phyloP scores from a whole-genome alignment of 2,888 invertebrate genomes.

The Stegophylla sp. region DNA sequence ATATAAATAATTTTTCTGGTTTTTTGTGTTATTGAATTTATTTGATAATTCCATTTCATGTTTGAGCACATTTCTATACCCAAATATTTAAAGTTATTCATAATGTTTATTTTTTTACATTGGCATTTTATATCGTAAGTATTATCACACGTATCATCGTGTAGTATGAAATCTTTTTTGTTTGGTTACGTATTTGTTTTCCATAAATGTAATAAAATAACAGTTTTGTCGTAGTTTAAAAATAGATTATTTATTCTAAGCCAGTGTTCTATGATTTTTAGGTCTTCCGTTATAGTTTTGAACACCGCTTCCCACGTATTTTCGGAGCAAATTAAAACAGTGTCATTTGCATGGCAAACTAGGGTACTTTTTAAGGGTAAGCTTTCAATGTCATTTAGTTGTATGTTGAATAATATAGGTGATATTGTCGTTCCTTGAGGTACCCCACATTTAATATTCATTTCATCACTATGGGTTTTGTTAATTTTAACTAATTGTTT shows the following conservation, averaged over 20 bases:
- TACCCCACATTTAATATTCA: neutral
- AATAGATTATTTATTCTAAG: no score
- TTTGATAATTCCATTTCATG: no score
- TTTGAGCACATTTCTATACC: neutral
- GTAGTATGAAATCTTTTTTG: neutral
- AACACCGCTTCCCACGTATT: neutral
- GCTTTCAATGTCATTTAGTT: conserved; percentile 5
- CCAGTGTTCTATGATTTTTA: neutral
- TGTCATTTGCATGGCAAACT: no score
- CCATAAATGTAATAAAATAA: conserved; percentile 1
- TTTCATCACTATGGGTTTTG: conserved; percentile 22
- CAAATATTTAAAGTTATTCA: neutral
- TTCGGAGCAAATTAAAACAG: no score
- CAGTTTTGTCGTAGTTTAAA: conserved; percentile 4
- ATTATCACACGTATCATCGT: neutral
- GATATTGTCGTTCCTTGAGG: neutral
- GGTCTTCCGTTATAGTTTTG: neutral
- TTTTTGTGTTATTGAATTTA: neutral
- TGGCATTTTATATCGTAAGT: no score
- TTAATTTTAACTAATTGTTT: conserved; percentile 22
- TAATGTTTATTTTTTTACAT: no score
- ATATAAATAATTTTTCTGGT: conserved; percentile 7
- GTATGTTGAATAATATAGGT: conserved; percentile 7
- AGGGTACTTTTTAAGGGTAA: neutral
- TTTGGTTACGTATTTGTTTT: neutral